Percentiles rank a stretch among this genome's conserved stretches.
Conservation (phyloP, 2,888 invertebrate genomes). For the Archips xylosteana region DNA sequence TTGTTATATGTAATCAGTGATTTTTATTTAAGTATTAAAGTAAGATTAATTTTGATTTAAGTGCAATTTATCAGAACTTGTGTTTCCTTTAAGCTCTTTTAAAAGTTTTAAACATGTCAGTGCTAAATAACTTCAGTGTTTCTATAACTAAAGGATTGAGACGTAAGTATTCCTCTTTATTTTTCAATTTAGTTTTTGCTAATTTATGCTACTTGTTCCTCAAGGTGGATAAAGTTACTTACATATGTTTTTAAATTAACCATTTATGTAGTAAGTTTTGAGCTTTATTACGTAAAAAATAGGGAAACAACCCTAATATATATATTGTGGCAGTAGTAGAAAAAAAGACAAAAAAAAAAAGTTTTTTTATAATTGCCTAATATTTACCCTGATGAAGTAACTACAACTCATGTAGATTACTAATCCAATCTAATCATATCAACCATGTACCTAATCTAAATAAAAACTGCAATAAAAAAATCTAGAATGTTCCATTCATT, state of each 20-base stretch:
- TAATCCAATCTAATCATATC: neutral
- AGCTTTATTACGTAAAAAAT: neutral
- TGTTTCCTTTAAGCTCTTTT: neutral
- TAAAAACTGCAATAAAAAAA: neutral
- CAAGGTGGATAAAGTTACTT: neutral
- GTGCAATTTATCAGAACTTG: conserved; percentile 44
- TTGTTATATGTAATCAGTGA: conserved; percentile 27
- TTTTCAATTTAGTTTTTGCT: conserved; percentile 10
- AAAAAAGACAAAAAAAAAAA: no score
- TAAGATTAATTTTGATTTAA: conserved; percentile 48
- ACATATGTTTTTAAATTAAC: neutral
- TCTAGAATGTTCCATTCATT: neutral
- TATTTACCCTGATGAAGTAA: neutral
- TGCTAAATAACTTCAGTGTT: conserved; percentile 77
- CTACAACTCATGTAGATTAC: neutral
- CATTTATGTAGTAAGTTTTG: neutral
- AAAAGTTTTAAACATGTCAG: conserved; percentile 63
- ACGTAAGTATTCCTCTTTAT: conserved; percentile 65
- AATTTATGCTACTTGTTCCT: neutral
- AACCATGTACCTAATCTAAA: neutral
- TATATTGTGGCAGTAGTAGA: no score
- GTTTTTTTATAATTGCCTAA: neutral
- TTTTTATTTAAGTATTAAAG: conserved; percentile 19
- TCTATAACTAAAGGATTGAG: conserved; percentile 71
- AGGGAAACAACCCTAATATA: no score